phyloP scores from a whole-genome alignment of 2,113 vertebrate species.

The Potamarius usumacintae region DNA sequence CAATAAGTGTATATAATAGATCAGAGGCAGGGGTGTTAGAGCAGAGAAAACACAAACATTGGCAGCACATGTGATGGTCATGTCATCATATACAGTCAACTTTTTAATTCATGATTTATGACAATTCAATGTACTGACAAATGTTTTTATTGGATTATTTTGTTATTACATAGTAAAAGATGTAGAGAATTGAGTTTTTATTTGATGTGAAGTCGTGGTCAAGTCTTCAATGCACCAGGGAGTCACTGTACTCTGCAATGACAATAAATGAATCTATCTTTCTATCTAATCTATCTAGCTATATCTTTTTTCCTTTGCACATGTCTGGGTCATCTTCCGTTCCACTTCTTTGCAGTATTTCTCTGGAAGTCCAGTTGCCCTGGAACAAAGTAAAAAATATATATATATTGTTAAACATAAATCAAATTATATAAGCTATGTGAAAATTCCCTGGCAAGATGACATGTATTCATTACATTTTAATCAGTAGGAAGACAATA shows the following conservation, averaged over 20 bases:
- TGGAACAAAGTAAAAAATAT: constrained; percentile 48
- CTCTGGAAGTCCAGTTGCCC: constrained; percentile 79
- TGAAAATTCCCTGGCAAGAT: neutral
- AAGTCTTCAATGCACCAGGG: constrained; percentile 43
- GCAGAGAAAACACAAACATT: too few species aligned
- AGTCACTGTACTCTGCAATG: too few species aligned
- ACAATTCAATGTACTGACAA: neutral
- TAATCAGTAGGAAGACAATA: neutral
- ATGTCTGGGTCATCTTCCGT: constrained; percentile 58
- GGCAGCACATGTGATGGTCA: neutral
- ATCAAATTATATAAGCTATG: neutral
- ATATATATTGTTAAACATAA: neutral
- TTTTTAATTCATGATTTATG: neutral
- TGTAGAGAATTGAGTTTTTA: too few species aligned
- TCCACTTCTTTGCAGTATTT: constrained; percentile 82
- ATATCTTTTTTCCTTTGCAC: neutral
- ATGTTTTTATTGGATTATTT: neutral
- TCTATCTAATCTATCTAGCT: too few species aligned
- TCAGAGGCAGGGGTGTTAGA: too few species aligned
- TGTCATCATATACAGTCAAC: neutral
- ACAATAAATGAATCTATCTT: too few species aligned
- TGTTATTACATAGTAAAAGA: neutral
- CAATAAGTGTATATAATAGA: too few species aligned
- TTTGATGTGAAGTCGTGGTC: too few species aligned
- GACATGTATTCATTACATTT: neutral